These are phyloP conservation scores for Nothura maculosa DNA, from an alignment of 2,797 vertebrate genomes.

Conservation along the genomic window DNA sequence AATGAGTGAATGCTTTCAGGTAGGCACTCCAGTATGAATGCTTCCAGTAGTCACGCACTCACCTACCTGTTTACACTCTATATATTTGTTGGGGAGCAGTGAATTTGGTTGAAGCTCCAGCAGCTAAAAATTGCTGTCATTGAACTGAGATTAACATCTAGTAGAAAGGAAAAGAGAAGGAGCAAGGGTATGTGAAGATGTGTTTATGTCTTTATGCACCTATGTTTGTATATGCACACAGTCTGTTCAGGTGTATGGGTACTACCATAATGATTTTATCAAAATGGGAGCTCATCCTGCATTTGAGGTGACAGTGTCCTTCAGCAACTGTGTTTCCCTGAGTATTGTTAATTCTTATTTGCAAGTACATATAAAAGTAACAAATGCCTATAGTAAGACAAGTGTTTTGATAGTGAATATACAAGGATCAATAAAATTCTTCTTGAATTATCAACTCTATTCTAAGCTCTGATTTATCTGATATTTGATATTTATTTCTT, in stretches of 20 bases:
- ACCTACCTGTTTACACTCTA: neutral
- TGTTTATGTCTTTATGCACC: accelerated
- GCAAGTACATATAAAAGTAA: neutral
- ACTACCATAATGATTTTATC: neutral
- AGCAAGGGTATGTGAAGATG: neutral
- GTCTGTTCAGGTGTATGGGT: neutral
- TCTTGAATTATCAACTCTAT: neutral
- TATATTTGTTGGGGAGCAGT: neutral
- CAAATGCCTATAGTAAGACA: neutral
- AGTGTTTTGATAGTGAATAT: neutral
- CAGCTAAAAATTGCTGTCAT: neutral
- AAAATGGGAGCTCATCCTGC: neutral
- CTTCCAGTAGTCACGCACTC: neutral
- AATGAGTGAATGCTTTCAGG: neutral
- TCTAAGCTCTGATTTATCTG: neutral
- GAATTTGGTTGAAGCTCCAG: neutral
- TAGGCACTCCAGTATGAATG: too few relatives aligned
- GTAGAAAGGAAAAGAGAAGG: neutral
- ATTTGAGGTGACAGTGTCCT: neutral
- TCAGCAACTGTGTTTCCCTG: neutral
- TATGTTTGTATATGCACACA: neutral
- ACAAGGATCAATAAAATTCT: neutral
- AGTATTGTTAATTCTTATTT: neutral
- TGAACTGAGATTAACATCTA: neutral
- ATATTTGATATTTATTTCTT: neutral